phyloP scores from a whole-genome alignment of 2,888 invertebrate genomes.

The Pseudolycoriella hygida region DNA sequence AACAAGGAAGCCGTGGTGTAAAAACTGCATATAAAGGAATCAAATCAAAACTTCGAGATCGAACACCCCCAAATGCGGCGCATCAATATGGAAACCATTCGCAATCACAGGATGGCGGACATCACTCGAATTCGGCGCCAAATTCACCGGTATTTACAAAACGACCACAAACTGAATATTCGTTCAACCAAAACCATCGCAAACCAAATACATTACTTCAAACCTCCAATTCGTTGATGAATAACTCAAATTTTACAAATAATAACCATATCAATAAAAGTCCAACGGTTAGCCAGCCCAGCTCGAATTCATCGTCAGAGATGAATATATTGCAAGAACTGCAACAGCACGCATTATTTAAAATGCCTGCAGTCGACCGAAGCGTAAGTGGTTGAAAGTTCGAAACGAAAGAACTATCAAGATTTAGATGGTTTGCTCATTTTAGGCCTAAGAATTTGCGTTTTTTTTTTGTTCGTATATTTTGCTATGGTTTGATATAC shows the following conservation, averaged over 20 bases:
- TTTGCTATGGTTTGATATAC: constrained; percentile 7
- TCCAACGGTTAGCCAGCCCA: constrained; percentile 23
- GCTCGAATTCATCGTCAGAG: constrained; percentile 24
- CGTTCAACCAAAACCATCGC: background rate
- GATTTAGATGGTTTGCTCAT: background rate
- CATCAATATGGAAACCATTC: constrained; percentile 7
- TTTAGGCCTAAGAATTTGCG: constrained; percentile 2
- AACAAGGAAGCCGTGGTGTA: constrained; percentile 55
- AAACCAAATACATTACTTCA: constrained; percentile 5
- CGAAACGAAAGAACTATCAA: background rate
- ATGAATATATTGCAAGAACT: constrained; percentile 39
- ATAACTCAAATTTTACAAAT: constrained; percentile 6
- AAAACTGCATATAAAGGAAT: constrained; percentile 63
- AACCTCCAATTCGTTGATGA: constrained; percentile 6
- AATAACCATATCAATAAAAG: constrained; percentile 18
- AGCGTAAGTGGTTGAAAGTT: constrained; percentile 33
- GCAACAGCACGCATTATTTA: constrained; percentile 30
- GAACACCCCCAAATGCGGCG: constrained; percentile 18
- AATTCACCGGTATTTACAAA: constrained; percentile 44
- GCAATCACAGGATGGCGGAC: constrained; percentile 12
- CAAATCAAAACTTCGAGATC: constrained; percentile 40
- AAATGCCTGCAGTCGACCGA: constrained; percentile 42
- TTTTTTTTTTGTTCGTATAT: constrained; percentile 3
- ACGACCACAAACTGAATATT: constrained; percentile 20
- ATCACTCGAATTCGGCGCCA: constrained; percentile 42